A percentile compares a stretch with the other conserved stretches of the same genome.
These are phyloP conservation scores for Chouioia cunea DNA, from an alignment of 2,888 invertebrate species.

Conservation along the genomic window DNA sequence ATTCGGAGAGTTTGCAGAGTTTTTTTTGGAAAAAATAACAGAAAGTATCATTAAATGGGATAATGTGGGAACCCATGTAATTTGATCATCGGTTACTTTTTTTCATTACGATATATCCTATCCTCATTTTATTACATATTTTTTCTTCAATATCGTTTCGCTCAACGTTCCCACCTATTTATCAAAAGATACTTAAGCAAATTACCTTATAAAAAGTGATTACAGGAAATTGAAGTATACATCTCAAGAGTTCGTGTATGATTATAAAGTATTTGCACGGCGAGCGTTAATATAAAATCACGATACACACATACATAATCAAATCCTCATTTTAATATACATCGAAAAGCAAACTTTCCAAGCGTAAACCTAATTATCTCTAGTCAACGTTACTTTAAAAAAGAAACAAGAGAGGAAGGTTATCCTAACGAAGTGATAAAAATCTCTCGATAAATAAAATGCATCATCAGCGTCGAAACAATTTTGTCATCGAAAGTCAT, in stretches of 20 bases:
- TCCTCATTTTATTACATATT: slow-evolving; percentile 22
- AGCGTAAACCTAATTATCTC: no score
- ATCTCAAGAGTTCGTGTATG: slow-evolving; percentile 4
- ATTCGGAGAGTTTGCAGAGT: no score
- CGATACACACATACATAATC: no score
- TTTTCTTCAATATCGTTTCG: slow-evolving; percentile 10
- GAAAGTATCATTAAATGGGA: no score
- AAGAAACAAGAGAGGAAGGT: no score
- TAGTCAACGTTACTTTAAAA: no score
- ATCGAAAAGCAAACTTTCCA: background rate
- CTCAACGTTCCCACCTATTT: slow-evolving; percentile 29
- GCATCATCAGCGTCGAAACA: no score
- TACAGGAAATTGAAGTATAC: slow-evolving; percentile 40
- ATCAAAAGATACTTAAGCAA: slow-evolving; percentile 14
- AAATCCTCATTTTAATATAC: background rate
- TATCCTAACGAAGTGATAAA: no score
- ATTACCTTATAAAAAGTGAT: slow-evolving; percentile 35
- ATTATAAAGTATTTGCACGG: slow-evolving; percentile 13
- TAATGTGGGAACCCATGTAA: slow-evolving; percentile 40
- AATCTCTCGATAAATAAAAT: no score
- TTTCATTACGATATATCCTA: slow-evolving; percentile 10
- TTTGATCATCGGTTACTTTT: slow-evolving; percentile 31
- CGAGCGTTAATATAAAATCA: background rate
- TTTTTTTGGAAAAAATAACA: no score
- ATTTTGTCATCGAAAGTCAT: no score